Evolutionary conservation across 1,140 invertebrate species (phyloP), one percentile per base, ranked within the genome.

Genomic region (Trypoxylus dichotomus): DNA sequence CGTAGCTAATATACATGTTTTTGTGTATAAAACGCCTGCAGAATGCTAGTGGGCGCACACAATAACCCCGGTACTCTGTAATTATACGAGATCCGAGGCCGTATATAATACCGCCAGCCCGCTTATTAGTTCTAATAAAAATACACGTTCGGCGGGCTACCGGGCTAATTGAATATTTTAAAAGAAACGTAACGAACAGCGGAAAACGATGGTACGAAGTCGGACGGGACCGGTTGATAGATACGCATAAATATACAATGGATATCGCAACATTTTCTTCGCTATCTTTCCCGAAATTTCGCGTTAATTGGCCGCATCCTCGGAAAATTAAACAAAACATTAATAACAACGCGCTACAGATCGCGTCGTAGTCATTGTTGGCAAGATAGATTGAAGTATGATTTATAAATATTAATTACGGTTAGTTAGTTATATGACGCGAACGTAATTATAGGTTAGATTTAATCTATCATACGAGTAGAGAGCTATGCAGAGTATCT

Each of bases 91-190:
- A 72, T 77, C 76, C 76, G 47, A 54, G 76, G 60, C 68, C 76
- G 24, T 13, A 21, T 15, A 68, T 77, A 77, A 77, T 77, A 77
- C 37, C 60, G 19, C 71, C 76, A 19, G 47, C 29, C 63, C 71
- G 76, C 63, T 77, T 77, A 77, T 77, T 77, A 77, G 71, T 77
- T 77, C 76, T 77, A 77, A 77, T 77, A 42, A 77, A 77, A 77
- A 72, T 77, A 77, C 68, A 43, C 60, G 63, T 43, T 71, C 37
- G n/a, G 63, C 63, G 37, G 54, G 60, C 76, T 76, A 76, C 76
- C 58, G 76, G 63, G 24, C 25, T 71, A 71, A 71, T 71, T 71
- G 63, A 71, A 71, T 71, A 71, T 71, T 71, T 29, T 29, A 71
- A 32, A 71, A 71, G 29, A 71, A 71, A 19, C 47, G 15, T 19